Percentiles rank a stretch among this genome's conserved stretches.
Evolutionary conservation across 2,797 vertebrate species (phyloP).

Genomic region (Myoxocephalus aenaeus): DNA sequence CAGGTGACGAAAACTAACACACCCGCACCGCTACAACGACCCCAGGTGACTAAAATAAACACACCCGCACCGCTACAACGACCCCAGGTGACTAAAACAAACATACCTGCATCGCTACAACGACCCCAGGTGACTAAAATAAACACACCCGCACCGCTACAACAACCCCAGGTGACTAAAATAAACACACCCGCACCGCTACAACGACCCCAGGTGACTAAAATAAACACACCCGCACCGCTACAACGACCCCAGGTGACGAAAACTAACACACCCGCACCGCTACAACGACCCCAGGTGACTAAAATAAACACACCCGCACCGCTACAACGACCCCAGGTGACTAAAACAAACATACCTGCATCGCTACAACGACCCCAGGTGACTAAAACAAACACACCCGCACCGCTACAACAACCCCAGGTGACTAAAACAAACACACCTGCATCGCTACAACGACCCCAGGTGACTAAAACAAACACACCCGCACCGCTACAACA

Average conservation of each 20-base stretch:
- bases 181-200: constrained; percentile 90
- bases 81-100: background rate
- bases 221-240: constrained; percentile 1
- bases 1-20: constrained; percentile 36
- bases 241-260: background rate
- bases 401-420: background rate
- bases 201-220: constrained; percentile 87
- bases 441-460: constrained; percentile 88
- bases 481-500: background rate
- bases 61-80: background rate
- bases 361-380: constrained; percentile 85
- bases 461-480: constrained; percentile 80
- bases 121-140: constrained; percentile 85
- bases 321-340: background rate
- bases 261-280: constrained; percentile 82
- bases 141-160: background rate
- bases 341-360: constrained; percentile 80
- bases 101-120: constrained; percentile 86
- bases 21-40: constrained; percentile 73
- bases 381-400: constrained; percentile 75
- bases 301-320: background rate
- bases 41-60: background rate
- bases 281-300: constrained; percentile 89
- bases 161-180: background rate
- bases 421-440: constrained; percentile 45